Conservation (phyloP, 35 echinoderm and acorn worm species). For the Holothuria glaberrima region DNA sequence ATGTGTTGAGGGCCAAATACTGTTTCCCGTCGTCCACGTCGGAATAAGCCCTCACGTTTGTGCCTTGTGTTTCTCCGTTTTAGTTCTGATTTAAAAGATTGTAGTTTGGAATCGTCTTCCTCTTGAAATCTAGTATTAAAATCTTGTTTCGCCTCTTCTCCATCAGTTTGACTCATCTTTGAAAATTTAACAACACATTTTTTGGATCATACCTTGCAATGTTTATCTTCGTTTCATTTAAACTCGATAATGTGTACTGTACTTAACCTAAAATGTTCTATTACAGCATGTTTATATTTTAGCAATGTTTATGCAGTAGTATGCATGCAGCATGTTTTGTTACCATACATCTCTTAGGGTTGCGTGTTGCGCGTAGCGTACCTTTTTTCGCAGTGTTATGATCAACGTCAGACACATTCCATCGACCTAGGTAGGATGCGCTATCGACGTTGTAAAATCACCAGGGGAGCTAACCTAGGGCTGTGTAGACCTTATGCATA, state of each 20-base stretch:
- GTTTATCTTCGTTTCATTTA: too few relatives aligned
- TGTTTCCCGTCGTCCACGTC: conserved; percentile 10
- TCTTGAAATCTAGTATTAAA: not conserved
- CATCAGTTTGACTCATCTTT: not conserved
- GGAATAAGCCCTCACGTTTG: not conserved
- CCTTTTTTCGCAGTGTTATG: too few relatives aligned
- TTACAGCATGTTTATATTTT: not conserved
- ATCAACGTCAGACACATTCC: too few relatives aligned
- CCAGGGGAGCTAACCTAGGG: too few relatives aligned
- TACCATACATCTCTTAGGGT: too few relatives aligned
- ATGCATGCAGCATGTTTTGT: not conserved
- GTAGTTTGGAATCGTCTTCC: not conserved
- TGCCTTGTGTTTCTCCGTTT: conserved; percentile 33
- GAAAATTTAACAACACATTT: not conserved
- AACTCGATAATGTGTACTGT: too few relatives aligned
- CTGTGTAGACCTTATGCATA: too few relatives aligned
- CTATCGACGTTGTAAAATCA: too few relatives aligned
- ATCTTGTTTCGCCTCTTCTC: not conserved
- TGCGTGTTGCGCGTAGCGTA: too few relatives aligned
- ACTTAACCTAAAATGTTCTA: not conserved
- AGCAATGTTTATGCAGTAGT: too few relatives aligned
- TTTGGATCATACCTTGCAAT: too few relatives aligned
- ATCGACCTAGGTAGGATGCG: too few relatives aligned
- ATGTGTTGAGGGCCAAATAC: conserved; percentile 37
- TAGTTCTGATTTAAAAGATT: conserved; percentile 24